Evolutionary conservation across 2,113 vertebrate genomes (phyloP), one percentile per base, ranked within the genome.

Genomic region (Tetrax tetrax): DNA sequence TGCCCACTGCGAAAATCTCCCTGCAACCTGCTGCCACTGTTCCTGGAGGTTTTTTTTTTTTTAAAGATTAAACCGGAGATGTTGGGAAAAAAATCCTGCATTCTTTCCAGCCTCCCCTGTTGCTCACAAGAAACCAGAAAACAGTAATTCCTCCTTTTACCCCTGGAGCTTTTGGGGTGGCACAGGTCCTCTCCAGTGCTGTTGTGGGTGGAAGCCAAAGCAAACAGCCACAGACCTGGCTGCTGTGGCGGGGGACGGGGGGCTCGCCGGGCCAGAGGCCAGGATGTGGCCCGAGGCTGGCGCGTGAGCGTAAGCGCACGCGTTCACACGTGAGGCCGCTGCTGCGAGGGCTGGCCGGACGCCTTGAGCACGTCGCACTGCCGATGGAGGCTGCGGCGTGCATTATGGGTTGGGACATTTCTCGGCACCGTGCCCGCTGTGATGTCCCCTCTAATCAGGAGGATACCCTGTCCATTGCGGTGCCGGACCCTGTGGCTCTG

Each of bases 401-500:
- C 1, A 1, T 33, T 45, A 8, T 0, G 2, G 50, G 54, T 10
- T 23, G 33, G 68, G 66, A 77, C 53, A 29, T 18, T 53, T 85
- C 66, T 66, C 3, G 2, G 59, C 60, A 81, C 25, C 0, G 0
- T 4, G 14, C 41, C 11, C 4, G 28, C 59, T 28, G 16, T 0
- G 0, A 37, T 16, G 69, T 70, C 47, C 33, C 41, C 66, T 48
- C 31, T 0, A 1, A 82, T 69, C 2, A 1, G 38, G 23, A 16
- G 74, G 35, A 90, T 70, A 38, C 31, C 47, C 66, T 0, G 0
- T 78, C 64, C 54, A 17, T 43, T 9, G 1, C 0, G 0, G 48
- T 48, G 35, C 35, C 31, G 60, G 56, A 84, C 65, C 74, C 54
- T 13, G 22, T 18, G 82, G 53, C 71, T 89, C 71, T 63, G 4